A percentile compares a stretch with the other conserved stretches of the same genome.
phyloP scores from a whole-genome alignment of 2,113 vertebrate species.

The Coptodon rendalli region DNA sequence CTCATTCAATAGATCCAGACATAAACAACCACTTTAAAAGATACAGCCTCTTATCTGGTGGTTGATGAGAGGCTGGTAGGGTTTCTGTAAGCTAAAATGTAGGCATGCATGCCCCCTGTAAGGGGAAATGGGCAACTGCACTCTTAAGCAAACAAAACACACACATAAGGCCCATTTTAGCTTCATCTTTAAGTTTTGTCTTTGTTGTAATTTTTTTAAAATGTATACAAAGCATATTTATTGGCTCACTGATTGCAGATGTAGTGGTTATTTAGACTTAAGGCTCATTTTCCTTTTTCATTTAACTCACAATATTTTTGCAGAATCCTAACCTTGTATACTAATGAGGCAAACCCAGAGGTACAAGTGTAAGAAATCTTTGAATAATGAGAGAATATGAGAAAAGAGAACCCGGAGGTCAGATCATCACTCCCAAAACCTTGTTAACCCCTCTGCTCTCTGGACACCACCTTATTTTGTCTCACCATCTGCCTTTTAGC shows the following conservation, averaged over 20 bases:
- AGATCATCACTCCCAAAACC: conserved; percentile 1
- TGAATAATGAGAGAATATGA: not conserved
- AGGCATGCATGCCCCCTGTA: conserved; percentile 66
- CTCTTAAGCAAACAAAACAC: not conserved
- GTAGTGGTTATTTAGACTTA: not conserved
- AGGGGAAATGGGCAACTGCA: conserved; percentile 56
- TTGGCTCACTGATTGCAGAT: not conserved
- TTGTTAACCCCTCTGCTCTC: conserved; percentile 41
- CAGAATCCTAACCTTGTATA: not conserved
- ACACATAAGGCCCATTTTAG: not conserved
- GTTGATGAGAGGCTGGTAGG: not conserved
- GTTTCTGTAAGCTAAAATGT: conserved; percentile 25
- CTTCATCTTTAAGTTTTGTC: not conserved
- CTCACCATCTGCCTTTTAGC: conserved; percentile 50
- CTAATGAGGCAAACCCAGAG: not conserved
- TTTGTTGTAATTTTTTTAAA: not conserved
- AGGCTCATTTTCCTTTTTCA: not conserved
- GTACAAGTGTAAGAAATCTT: not conserved
- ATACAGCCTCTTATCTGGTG: conserved; percentile 6
- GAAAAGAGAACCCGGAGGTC: not conserved
- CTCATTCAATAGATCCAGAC: conserved; percentile 7
- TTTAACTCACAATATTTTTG: not conserved
- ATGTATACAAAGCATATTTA: not conserved
- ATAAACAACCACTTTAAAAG: not conserved
- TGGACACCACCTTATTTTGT: conserved; percentile 29